These are phyloP conservation scores for Artemisiospiza belli DNA, from an alignment of 2,113 vertebrate species.

Conservation along the genomic window DNA sequence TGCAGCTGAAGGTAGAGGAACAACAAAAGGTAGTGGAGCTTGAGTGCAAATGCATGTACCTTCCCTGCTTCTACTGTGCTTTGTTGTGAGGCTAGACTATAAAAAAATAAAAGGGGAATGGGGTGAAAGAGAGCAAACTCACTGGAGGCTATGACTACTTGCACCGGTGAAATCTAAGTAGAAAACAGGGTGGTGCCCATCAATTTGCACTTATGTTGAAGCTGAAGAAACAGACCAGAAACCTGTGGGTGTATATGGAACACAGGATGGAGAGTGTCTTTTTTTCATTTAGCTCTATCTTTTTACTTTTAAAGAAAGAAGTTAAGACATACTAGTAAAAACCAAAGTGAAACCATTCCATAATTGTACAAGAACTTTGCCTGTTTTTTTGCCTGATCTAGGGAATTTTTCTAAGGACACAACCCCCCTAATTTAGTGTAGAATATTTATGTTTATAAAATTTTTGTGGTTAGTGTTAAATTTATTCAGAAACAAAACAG, in stretches of 20 bases:
- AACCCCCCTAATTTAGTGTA: accelerated
- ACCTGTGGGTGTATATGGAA: background rate
- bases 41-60: background rate
- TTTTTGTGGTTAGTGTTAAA: background rate
- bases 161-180: background rate
- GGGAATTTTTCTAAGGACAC: background rate
- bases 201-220: background rate
- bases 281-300: background rate
- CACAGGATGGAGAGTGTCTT: background rate
- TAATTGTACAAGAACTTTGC: background rate
- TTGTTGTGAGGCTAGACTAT: background rate
- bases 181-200: background rate
- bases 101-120: background rate
- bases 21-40: background rate
- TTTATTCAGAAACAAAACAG: background rate
- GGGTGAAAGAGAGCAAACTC: background rate
- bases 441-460: background rate
- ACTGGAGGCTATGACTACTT: background rate
- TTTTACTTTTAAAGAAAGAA: background rate
- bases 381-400: background rate
- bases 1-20: background rate
- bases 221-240: background rate
- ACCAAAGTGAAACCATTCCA: background rate
- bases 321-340: background rate
- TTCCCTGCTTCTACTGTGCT: background rate